These are phyloP conservation scores for Drosophila rellima DNA, from an alignment of 2,888 invertebrate species.

Conservation along the genomic window DNA sequence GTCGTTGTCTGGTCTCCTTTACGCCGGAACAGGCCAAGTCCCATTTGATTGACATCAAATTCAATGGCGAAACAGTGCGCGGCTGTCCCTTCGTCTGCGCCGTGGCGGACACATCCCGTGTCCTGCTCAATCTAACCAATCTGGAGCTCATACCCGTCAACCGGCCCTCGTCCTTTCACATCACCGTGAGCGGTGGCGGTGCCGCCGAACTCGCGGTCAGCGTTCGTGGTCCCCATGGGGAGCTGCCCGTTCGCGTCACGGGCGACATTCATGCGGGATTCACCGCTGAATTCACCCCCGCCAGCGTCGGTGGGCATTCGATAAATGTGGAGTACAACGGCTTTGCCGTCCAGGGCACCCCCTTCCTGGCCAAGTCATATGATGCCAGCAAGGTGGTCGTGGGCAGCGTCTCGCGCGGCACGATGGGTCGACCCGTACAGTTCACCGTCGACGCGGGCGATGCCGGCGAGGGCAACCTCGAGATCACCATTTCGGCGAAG, in stretches of 20 bases:
- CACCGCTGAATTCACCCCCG: constrained; percentile 96
- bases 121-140: constrained; percentile 90
- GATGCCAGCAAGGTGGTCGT: constrained; percentile 95
- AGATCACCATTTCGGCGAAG: constrained; percentile 97
- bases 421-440: constrained; percentile 97
- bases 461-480: constrained; percentile 98
- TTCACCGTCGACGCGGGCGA: constrained; percentile 98
- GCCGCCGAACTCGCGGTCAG: constrained; percentile 95
- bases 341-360: constrained; percentile 94
- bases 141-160: constrained; percentile 95
- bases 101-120: constrained; percentile 92
- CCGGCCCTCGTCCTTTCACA: constrained; percentile 91
- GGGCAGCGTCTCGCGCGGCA: constrained; percentile 91
- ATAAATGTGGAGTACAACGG: constrained; percentile 96
- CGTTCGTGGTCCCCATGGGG: constrained; percentile 94
- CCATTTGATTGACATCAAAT: constrained; percentile 97
- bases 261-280: constrained; percentile 95
- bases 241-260: constrained; percentile 95
- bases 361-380: constrained; percentile 96
- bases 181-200: constrained; percentile 90
- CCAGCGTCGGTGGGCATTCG: constrained; percentile 96
- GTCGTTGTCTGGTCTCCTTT: constrained; percentile 96
- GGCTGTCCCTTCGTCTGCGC: constrained; percentile 96
- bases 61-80: constrained; percentile 96
- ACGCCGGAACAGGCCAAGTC: constrained; percentile 96